A percentile compares a stretch with the other conserved stretches of the same genome.
Evolutionary conservation across 2,113 vertebrate genomes (phyloP).

Genomic region (Hoplias malabaricus): DNA sequence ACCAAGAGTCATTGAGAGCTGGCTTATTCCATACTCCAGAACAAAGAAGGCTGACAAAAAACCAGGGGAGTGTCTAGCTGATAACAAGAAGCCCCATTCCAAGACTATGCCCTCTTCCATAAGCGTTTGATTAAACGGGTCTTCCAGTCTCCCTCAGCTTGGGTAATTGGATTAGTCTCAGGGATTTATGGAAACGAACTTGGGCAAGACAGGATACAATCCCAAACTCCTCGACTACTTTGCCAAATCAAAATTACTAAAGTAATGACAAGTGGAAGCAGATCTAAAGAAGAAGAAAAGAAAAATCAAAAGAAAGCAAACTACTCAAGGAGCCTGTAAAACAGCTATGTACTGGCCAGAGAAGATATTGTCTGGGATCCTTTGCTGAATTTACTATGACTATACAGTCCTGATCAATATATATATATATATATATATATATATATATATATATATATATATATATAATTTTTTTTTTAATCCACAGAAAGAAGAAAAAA

Average conservation of each 20-base stretch:
- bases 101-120: slow-evolving; percentile 75
- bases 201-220: slow-evolving; percentile 63
- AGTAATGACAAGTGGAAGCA: slow-evolving; percentile 27
- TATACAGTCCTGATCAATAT: no score
- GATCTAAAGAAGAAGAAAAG: slow-evolving; percentile 33
- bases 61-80: slow-evolving; percentile 59
- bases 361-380: neutral
- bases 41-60: slow-evolving; percentile 67
- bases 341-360: neutral
- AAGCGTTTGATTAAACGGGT: slow-evolving; percentile 78
- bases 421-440: no score
- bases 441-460: no score
- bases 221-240: slow-evolving; percentile 65
- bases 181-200: slow-evolving; percentile 81
- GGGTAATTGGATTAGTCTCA: slow-evolving; percentile 82
- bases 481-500: no score
- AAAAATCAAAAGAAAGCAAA: neutral
- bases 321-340: neutral
- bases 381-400: no score
- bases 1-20: slow-evolving; percentile 70
- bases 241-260: slow-evolving; percentile 63
- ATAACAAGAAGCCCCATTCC: slow-evolving; percentile 72
- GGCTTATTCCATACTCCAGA: slow-evolving; percentile 72
- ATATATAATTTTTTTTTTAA: no score
- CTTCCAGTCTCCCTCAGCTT: slow-evolving; percentile 73